Evolutionary conservation across 2,797 vertebrate genomes (phyloP).

Genomic region (Parauchenoglanis ngamensis): DNA sequence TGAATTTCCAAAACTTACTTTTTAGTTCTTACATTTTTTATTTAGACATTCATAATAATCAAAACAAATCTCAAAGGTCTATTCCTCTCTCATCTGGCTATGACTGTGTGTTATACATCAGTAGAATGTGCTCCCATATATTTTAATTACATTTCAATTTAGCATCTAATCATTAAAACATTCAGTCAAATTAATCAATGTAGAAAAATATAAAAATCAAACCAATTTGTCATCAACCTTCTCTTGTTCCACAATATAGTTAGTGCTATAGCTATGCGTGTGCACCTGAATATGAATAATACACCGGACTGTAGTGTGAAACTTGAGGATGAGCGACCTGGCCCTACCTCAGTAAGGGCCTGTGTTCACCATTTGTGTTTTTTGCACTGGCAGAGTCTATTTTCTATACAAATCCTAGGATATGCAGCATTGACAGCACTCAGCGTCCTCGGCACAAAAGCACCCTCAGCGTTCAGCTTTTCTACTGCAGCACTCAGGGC

Average conservation of each 20-base stretch:
- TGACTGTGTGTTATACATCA: background rate
- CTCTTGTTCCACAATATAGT: background rate
- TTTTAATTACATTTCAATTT: background rate
- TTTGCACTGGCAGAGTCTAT: too few species aligned
- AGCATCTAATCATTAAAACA: background rate
- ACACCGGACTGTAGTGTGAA: background rate
- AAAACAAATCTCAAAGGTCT: background rate
- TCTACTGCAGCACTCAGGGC: too few species aligned
- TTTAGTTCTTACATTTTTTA: background rate
- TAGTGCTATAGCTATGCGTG: background rate
- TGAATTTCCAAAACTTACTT: background rate
- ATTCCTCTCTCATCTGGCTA: background rate
- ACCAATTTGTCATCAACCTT: background rate
- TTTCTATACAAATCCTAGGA: too few species aligned
- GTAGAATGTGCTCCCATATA: background rate
- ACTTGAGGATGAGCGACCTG: background rate
- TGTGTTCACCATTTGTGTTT: too few species aligned
- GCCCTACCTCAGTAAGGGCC: background rate
- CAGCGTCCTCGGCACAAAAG: too few species aligned
- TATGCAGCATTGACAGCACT: too few species aligned
- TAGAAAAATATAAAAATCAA: background rate
- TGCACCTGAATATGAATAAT: background rate
- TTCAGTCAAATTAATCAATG: background rate
- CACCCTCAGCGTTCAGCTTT: too few species aligned
- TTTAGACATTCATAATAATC: background rate